A percentile compares a stretch with the other conserved stretches of the same genome.
Conservation (phyloP, 2,797 vertebrate species). For the Bradypus variegatus region DNA sequence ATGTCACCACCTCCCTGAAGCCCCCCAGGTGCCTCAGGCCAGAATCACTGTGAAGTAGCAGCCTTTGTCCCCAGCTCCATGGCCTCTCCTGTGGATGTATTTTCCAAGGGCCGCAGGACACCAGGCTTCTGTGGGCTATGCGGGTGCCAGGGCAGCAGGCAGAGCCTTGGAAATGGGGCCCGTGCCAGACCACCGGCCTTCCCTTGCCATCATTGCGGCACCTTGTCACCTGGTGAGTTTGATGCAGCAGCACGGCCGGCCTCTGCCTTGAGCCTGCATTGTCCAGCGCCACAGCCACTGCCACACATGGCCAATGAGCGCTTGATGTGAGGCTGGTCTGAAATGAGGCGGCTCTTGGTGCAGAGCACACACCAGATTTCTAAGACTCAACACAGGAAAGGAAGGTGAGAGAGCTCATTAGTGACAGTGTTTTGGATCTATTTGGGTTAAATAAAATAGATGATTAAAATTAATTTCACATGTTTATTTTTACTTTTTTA, state of each 20-base stretch:
- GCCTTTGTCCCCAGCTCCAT: rapidly evolving
- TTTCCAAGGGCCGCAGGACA: background rate
- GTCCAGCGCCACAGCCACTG: rapidly evolving
- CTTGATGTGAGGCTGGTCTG: background rate
- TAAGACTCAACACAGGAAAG: background rate
- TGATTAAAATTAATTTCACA: background rate
- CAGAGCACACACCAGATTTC: rapidly evolving
- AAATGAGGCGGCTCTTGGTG: too few relatives aligned
- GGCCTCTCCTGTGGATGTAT: rapidly evolving
- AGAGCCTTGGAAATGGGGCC: background rate
- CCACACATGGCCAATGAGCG: rapidly evolving
- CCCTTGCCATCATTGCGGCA: background rate
- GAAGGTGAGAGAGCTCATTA: rapidly evolving
- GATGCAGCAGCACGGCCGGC: background rate
- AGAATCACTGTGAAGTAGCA: background rate
- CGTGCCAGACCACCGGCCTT: background rate
- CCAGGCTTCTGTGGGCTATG: too few relatives aligned
- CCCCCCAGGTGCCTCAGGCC: background rate
- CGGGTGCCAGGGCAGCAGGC: background rate
- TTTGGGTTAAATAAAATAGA: background rate
- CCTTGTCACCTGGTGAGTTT: background rate
- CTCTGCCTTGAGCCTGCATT: background rate
- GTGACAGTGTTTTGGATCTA: too few relatives aligned
- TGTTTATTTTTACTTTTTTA: background rate
- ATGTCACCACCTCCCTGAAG: background rate